Evolutionary conservation across 2,113 vertebrate species (phyloP).

Genomic region (Tautogolabrus adspersus): DNA sequence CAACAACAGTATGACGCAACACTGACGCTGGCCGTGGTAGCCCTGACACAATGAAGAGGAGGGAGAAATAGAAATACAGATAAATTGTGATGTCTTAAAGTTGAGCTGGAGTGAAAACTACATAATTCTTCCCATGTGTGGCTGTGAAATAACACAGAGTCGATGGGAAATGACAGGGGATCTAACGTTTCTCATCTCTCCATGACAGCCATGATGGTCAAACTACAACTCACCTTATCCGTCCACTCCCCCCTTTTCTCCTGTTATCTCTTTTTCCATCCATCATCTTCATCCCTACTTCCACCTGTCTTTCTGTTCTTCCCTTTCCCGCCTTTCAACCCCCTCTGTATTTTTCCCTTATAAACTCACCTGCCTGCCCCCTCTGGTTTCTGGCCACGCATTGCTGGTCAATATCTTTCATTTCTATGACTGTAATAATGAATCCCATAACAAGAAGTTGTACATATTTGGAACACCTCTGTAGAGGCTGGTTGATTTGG

Average conservation of each 20-base stretch:
- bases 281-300: conserved; percentile 48
- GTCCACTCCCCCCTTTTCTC: conserved; percentile 37
- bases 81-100: conserved; percentile 51
- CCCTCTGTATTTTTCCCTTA: conserved; percentile 11
- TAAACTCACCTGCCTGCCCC: conserved; percentile 1
- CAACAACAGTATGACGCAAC: conserved; percentile 60
- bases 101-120: conserved; percentile 66
- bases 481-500: too few species aligned
- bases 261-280: conserved; percentile 51
- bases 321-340: neutral
- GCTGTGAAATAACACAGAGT: conserved; percentile 62
- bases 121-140: conserved; percentile 46
- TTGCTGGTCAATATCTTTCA: neutral
- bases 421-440: too few species aligned
- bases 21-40: conserved; percentile 20
- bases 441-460: too few species aligned
- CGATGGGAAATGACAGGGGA: conserved; percentile 63
- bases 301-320: neutral
- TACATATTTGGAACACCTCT: too few species aligned
- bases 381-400: conserved; percentile 6
- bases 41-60: conserved; percentile 22
- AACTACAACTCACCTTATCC: conserved; percentile 46
- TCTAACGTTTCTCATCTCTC: conserved; percentile 45
- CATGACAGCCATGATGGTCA: conserved; percentile 63
- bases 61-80: conserved; percentile 13